Percentiles rank a stretch among this genome's conserved stretches.
phyloP scores from a whole-genome alignment of 2,888 invertebrate species.

The Mythimna vitellina region DNA sequence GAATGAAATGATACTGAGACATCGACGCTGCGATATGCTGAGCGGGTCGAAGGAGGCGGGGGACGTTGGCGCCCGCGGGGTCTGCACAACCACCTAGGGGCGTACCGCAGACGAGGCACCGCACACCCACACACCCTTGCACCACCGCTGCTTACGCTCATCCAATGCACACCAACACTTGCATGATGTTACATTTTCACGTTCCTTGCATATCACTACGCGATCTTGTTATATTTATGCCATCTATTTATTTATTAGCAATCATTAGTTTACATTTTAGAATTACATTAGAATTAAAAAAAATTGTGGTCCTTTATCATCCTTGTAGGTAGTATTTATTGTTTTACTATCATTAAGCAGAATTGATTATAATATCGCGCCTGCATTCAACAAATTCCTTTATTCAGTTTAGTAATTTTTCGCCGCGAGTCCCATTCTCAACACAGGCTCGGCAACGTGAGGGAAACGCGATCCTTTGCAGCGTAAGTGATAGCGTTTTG shows the following conservation, averaged over 20 bases:
- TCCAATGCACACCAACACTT: slow-evolving; percentile 58
- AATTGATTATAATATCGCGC: slow-evolving; percentile 65
- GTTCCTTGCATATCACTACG: slow-evolving; percentile 51
- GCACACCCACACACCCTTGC: slow-evolving; percentile 83
- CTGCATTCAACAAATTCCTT: slow-evolving; percentile 57
- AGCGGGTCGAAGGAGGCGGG: slow-evolving; percentile 88
- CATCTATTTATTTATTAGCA: slow-evolving; percentile 15
- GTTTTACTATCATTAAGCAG: slow-evolving; percentile 83
- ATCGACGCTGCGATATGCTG: slow-evolving; percentile 85
- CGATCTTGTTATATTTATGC: slow-evolving; percentile 24
- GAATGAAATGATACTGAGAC: slow-evolving; percentile 87
- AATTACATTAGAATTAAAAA: too few relatives aligned
- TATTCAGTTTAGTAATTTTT: slow-evolving; percentile 74
- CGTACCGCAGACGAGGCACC: slow-evolving; percentile 78
- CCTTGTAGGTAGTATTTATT: slow-evolving; percentile 74
- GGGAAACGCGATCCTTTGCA: slow-evolving; percentile 83
- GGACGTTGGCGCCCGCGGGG: slow-evolving; percentile 83
- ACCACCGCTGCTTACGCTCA: slow-evolving; percentile 72
- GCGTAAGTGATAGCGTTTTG: slow-evolving; percentile 91
- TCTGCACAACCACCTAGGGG: slow-evolving; percentile 82
- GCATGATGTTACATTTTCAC: slow-evolving; percentile 60
- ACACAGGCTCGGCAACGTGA: slow-evolving; percentile 77
- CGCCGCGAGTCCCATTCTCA: slow-evolving; percentile 75
- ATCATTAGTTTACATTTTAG: slow-evolving; percentile 15
- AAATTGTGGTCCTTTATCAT: slow-evolving; percentile 33